These are phyloP conservation scores for Melanotaenia parkinsoni DNA, from an alignment of 2,797 vertebrate genomes.

Conservation along the genomic window DNA sequence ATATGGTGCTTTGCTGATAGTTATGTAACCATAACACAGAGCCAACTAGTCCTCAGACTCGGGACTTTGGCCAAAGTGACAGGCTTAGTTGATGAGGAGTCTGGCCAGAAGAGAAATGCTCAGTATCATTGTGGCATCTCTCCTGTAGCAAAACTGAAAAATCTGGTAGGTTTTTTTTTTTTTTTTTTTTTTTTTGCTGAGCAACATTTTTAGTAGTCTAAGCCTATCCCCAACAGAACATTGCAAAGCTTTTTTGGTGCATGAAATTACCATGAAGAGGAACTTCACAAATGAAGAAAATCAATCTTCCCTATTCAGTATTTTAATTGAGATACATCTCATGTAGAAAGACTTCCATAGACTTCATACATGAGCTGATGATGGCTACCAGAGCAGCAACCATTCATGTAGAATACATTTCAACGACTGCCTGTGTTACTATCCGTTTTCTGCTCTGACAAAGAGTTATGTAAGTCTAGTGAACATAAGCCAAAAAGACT, in stretches of 20 bases:
- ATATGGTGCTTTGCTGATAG: constrained; percentile 32
- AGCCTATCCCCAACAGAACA: background rate
- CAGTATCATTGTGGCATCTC: constrained; percentile 20
- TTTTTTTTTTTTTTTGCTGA: background rate
- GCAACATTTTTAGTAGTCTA: constrained; percentile 1
- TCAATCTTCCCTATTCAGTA: too few species aligned
- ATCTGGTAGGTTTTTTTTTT: background rate
- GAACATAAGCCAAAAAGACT: constrained; percentile 52
- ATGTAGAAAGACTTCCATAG: background rate
- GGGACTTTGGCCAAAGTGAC: constrained; percentile 48
- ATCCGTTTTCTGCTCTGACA: constrained; percentile 25
- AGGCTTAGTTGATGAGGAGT: constrained; percentile 39
- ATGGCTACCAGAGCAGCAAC: constrained; percentile 5
- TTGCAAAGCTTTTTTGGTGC: background rate
- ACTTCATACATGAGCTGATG: constrained; percentile 7
- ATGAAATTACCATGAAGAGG: background rate
- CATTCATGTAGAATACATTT: constrained; percentile 29
- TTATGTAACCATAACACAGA: constrained; percentile 51
- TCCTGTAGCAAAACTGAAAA: constrained; percentile 13
- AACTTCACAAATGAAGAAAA: constrained; percentile 3
- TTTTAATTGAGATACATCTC: constrained; percentile 1
- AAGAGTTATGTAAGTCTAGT: constrained; percentile 59
- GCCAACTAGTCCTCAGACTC: constrained; percentile 43
- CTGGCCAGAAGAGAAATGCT: constrained; percentile 32
- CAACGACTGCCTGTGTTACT: constrained; percentile 25